These are phyloP conservation scores for Anthopleura xanthogrammica DNA, from an alignment of 92 coral and sea anemone genomes.

Conservation along the genomic window DNA sequence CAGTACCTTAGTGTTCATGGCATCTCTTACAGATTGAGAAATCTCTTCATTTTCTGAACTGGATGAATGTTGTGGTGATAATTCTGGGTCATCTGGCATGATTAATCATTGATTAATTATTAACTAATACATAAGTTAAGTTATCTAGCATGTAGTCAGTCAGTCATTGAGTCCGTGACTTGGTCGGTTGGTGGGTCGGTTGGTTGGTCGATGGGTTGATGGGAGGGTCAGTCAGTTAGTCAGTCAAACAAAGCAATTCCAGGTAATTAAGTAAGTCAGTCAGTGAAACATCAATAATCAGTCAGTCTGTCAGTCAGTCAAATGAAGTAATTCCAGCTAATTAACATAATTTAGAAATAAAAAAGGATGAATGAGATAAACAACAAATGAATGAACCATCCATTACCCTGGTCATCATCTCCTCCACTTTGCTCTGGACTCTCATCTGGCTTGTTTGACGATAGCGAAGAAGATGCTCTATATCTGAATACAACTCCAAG, in stretches of 20 bases:
- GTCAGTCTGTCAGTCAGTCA: too few species aligned
- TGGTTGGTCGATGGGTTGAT: too few species aligned
- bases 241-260: too few species aligned
- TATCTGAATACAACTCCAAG: slow-evolving; percentile 88
- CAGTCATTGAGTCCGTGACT: background rate
- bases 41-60: slow-evolving; percentile 71
- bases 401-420: slow-evolving; percentile 79
- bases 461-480: slow-evolving; percentile 59
- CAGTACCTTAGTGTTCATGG: slow-evolving; percentile 77
- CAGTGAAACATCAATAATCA: too few species aligned
- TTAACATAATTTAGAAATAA: background rate
- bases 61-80: slow-evolving; percentile 54
- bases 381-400: background rate
- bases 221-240: too few species aligned
- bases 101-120: background rate
- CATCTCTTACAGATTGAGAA: slow-evolving; percentile 66
- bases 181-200: background rate
- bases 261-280: too few species aligned
- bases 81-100: slow-evolving; percentile 52
- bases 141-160: too few species aligned
- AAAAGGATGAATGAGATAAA: background rate
- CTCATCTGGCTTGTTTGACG: slow-evolving; percentile 31
- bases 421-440: slow-evolving; percentile 66
- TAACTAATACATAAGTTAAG: background rate
- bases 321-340: background rate